Evolutionary conservation across 2,113 vertebrate genomes (phyloP), one percentile per base, ranked within the genome.

Genomic region (Vicugna pacos): DNA sequence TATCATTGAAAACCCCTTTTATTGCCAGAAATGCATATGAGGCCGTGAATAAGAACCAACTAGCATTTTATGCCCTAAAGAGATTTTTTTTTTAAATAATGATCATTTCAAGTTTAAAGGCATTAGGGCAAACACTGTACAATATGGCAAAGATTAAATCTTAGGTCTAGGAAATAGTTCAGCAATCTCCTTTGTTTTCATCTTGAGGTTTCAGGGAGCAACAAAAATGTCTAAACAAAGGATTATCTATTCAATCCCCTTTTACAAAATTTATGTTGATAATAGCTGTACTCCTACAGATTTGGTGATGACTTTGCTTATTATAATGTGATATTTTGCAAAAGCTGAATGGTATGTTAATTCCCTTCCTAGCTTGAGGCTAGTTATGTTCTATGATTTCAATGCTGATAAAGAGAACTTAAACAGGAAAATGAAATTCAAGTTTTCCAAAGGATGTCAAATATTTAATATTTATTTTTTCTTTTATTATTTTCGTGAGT

Each of bases 361-460:
- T 70, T 89, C 91, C 38, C 77, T 91, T 84, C 42, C 24, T 75
- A 88, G 30, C 75, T 85, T 91, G 42, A 91, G 94, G 52, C 42
- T 86, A 73, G n/a, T 82, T 87, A 35, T 75, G 5, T 10, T 89
- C 11, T 80, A 42, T 79, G 42, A 75, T 91, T 79, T 67, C 10
- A 93, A 1, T 30, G 46, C 46, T 91, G n/a, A 77, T 80, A 76
- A 64, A 16, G 26, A 91, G 13, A 88, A 80, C 26, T 86, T 86
- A 79, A 70, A 83, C 48, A 73, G n/a, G 52, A 81, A 96, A 91
- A 75, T 20, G 28, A 95, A n/a, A 79, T 79, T 38, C 19, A n/a
- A 46, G 35, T 80, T 32, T 69, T 13, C 24, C 26, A 93, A 88
- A 46, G 22, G 26, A 72, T 46, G 22, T 94, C 32, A 93, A 50